Conservation (phyloP, 2,797 vertebrate genomes). For the Acipenser transmontanus region DNA sequence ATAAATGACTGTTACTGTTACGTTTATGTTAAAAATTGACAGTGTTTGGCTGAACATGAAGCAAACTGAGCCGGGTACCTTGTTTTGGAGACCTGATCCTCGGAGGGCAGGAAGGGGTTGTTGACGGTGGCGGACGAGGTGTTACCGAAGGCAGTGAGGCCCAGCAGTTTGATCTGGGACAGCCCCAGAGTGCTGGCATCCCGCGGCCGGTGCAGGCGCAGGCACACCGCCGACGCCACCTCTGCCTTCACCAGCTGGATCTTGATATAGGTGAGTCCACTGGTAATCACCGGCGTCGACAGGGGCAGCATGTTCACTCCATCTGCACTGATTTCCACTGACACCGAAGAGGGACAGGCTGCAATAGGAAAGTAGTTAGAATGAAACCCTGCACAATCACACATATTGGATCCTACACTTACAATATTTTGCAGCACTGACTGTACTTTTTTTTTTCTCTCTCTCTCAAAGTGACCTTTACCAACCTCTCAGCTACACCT, state of each 20-base stretch:
- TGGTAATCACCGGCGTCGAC: conserved; percentile 91
- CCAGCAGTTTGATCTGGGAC: conserved; percentile 92
- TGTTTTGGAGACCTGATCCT: conserved; percentile 98
- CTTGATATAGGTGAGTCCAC: conserved; percentile 95
- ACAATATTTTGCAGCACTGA: too few species aligned
- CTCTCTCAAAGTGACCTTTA: too few species aligned
- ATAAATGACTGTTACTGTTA: too few species aligned
- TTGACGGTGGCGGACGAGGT: conserved; percentile 96
- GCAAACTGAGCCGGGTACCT: conserved; percentile 56
- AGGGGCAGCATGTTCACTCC: conserved; percentile 96
- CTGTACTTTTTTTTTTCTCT: too few species aligned
- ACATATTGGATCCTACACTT: too few species aligned
- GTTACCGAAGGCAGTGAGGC: conserved; percentile 93
- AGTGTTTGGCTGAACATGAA: too few species aligned
- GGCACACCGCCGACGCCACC: conserved; percentile 92
- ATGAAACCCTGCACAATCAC: background rate
- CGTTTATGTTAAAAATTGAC: too few species aligned
- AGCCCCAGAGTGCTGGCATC: conserved; percentile 93
- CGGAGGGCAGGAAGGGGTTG: conserved; percentile 95
- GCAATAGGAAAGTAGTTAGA: conserved; percentile 10
- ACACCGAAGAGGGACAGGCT: conserved; percentile 97
- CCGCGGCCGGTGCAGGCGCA: conserved; percentile 87
- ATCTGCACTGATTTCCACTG: conserved; percentile 95
- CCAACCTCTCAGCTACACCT: too few species aligned
- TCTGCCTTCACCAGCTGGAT: conserved; percentile 96